These are phyloP conservation scores for Littorina saxatilis DNA, from an alignment of 1,140 invertebrate species.

Conservation along the genomic window DNA sequence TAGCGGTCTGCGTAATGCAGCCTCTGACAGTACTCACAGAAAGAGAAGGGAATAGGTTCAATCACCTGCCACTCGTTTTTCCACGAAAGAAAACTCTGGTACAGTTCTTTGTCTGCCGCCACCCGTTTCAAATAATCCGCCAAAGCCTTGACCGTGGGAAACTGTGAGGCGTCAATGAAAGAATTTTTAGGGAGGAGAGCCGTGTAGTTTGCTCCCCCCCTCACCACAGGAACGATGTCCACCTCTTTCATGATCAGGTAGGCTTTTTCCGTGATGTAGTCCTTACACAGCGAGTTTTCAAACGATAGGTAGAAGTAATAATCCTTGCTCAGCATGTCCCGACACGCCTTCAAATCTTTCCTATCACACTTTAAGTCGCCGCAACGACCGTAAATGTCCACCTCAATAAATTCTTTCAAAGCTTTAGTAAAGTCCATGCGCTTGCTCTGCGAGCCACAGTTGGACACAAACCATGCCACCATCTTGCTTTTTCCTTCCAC, in stretches of 20 bases:
- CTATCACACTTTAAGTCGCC: slow-evolving; percentile 43
- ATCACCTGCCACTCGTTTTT: slow-evolving; percentile 60
- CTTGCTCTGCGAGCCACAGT: slow-evolving; percentile 79
- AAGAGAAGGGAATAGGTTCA: slow-evolving; percentile 30
- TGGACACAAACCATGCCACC: slow-evolving; percentile 82
- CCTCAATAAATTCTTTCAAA: slow-evolving; percentile 77
- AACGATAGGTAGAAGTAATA: slow-evolving; percentile 76
- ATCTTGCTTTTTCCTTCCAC: slow-evolving; percentile 40
- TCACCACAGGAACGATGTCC: slow-evolving; percentile 82
- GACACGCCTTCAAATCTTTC: slow-evolving; percentile 41
- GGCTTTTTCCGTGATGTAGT: slow-evolving; percentile 98
- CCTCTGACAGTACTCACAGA: slow-evolving; percentile 26
- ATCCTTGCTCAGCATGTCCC: slow-evolving; percentile 46
- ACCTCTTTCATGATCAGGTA: slow-evolving; percentile 77
- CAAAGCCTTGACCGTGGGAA: slow-evolving; percentile 76
- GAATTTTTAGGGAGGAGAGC: slow-evolving; percentile 81
- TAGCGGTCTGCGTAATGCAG: background rate
- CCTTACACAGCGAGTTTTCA: slow-evolving; percentile 94
- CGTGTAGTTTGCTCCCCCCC: slow-evolving; percentile 80
- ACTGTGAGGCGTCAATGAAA: slow-evolving; percentile 81
- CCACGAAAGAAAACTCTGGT: slow-evolving; percentile 64
- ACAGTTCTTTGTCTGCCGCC: slow-evolving; percentile 65
- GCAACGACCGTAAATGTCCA: slow-evolving; percentile 84
- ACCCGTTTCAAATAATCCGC: slow-evolving; percentile 78
- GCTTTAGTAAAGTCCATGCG: slow-evolving; percentile 79